A percentile compares a stretch with the other conserved stretches of the same genome.
phyloP scores from a whole-genome alignment of 2,797 vertebrate genomes.

The Galago senegalensis region DNA sequence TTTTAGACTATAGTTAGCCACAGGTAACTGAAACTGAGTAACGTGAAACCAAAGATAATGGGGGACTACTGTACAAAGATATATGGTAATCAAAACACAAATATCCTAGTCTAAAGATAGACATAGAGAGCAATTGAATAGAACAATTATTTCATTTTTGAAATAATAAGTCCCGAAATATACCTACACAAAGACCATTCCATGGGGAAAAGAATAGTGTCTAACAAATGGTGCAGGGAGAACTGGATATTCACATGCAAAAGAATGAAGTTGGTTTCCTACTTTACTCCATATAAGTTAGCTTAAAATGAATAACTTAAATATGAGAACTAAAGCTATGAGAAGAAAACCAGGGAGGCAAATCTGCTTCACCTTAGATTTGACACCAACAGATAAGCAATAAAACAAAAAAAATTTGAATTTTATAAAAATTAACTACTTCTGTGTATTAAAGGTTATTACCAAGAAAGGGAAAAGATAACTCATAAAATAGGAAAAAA shows the following conservation, averaged over 20 bases:
- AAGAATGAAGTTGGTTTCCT: not conserved
- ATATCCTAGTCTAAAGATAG: not conserved
- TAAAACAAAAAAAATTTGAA: not conserved
- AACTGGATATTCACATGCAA: not conserved
- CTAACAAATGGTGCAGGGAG: not conserved
- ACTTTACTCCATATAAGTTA: not conserved
- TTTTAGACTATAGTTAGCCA: not conserved
- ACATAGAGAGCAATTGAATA: not conserved
- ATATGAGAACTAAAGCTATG: too few relatives aligned
- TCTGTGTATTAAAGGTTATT: not conserved
- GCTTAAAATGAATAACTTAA: too few relatives aligned
- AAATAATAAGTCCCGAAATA: not conserved
- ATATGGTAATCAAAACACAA: not conserved
- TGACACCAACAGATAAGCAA: too few relatives aligned
- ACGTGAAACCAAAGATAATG: not conserved
- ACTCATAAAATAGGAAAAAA: not conserved
- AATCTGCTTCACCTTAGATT: too few relatives aligned
- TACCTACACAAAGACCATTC: not conserved
- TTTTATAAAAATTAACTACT: not conserved
- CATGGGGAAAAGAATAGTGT: not conserved
- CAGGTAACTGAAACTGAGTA: not conserved
- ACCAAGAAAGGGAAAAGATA: not conserved
- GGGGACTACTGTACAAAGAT: not conserved
- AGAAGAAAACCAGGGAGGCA: too few relatives aligned
- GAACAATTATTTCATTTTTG: not conserved